Base-by-base conservation (phyloP, 92 coral and sea anemone genomes). In the Palythoa grandiflora region DNA sequence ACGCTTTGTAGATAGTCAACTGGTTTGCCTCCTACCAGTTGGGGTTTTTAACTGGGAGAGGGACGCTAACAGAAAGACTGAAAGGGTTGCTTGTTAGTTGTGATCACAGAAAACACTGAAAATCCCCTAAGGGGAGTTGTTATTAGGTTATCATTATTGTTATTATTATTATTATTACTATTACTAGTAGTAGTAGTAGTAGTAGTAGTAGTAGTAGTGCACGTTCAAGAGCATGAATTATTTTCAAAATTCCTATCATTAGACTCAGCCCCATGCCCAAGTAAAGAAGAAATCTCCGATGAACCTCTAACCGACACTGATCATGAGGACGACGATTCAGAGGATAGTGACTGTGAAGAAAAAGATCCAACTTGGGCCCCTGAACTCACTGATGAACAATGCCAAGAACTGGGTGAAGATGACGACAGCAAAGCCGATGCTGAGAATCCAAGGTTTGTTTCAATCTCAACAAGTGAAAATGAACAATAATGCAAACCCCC, bases 281-380 rank as follows among this genome's bases (percentile, higher is more conserved):
- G 44, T 70, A 13, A 70, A 70, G 74, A 9, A 1, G 44, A 28
- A 37, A 70, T 70, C 74, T 44, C 39, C 15, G 44, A 70, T 37
- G 74, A 70, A 10, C 39, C 47, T 44, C 74, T 70, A 16, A 61
- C 36, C 44, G 55, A 86, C 44, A 70, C 60, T 57, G 83, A 86
- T 38, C 50, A 71, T 73, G 88, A 17, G 68, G 71, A 85, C 36
- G 87, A 75, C 12, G 74, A 83, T 40, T n/a, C 37, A 68, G 75
- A 83, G 63, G 87, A 83, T 44, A 68, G 77, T 84, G 83, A 73
- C 17, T 37, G 75, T 47, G 60, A 81, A 19, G 38, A 89, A 63
- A n/a, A n/a, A n/a, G n/a, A n/a, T n/a, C 91, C 91, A 84, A 40
- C 88, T 54, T 81, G 87, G 91, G 75, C 88, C 57, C 91, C 87